Conservation (phyloP, 2,888 invertebrate species). For the Apeira syringaria region DNA sequence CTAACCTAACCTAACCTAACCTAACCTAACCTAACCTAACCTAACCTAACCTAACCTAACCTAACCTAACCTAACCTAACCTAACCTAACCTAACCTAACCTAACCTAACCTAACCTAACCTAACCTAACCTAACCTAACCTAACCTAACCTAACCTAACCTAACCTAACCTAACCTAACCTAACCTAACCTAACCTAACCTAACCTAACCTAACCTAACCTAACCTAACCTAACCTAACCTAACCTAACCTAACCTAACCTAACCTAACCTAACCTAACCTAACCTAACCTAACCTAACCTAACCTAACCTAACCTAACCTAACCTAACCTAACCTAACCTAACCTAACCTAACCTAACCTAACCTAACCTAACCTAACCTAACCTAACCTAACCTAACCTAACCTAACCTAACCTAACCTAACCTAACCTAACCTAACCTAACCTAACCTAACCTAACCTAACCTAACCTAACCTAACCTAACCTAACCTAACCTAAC, state of each 20-base stretch:
- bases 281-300: conserved; percentile 7
- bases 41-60: conserved; percentile 8
- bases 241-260: conserved; percentile 8
- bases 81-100: conserved; percentile 8
- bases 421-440: conserved; percentile 6
- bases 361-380: conserved; percentile 6
- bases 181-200: conserved; percentile 8
- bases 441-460: conserved; percentile 5
- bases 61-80: conserved; percentile 8
- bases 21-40: conserved; percentile 8
- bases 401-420: conserved; percentile 6
- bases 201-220: conserved; percentile 8
- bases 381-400: conserved; percentile 3
- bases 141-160: conserved; percentile 8
- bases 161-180: conserved; percentile 8
- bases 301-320: conserved; percentile 7
- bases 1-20: conserved; percentile 8
- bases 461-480: conserved; percentile 6
- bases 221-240: conserved; percentile 8
- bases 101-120: conserved; percentile 8
- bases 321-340: conserved; percentile 7
- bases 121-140: conserved; percentile 8
- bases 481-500: conserved; percentile 5
- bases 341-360: conserved; percentile 1
- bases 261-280: conserved; percentile 8